Conservation (phyloP, 2,797 vertebrate species). For the Halcyon smyrnensis region DNA sequence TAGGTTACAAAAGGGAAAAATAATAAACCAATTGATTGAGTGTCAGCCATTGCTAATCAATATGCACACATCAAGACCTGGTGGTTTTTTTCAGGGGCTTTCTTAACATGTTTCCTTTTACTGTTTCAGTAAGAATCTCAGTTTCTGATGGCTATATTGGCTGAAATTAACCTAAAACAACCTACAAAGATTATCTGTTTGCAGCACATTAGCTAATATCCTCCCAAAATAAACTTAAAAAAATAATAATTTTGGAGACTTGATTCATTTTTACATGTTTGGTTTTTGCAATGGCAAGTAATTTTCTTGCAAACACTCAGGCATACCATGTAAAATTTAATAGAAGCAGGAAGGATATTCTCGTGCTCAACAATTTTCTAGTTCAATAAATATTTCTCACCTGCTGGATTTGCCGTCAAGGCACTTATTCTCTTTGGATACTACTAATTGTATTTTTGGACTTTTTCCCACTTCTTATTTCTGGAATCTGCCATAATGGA, state of each 20-base stretch:
- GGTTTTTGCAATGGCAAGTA: background rate
- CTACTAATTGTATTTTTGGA: background rate
- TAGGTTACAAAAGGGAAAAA: too few species aligned
- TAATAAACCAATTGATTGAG: too few species aligned
- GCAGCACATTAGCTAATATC: background rate
- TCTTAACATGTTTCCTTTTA: too few species aligned
- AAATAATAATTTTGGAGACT: background rate
- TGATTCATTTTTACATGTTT: background rate
- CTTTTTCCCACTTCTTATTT: background rate
- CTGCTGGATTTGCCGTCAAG: background rate
- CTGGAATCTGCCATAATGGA: background rate
- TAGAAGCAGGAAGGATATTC: background rate
- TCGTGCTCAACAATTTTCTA: background rate
- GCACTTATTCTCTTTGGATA: background rate
- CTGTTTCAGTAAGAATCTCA: too few species aligned
- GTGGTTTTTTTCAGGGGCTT: too few species aligned
- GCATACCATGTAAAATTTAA: background rate
- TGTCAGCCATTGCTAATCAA: too few species aligned
- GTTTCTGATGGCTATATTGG: background rate
- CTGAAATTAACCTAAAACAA: background rate
- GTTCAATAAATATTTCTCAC: conserved; percentile 1
- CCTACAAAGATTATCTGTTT: background rate
- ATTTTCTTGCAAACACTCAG: background rate
- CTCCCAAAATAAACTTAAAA: background rate
- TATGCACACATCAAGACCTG: too few species aligned